Evolutionary conservation across 2,888 invertebrate genomes (phyloP), one percentile per base, ranked within the genome.

Genomic region (Agrochola litura): DNA sequence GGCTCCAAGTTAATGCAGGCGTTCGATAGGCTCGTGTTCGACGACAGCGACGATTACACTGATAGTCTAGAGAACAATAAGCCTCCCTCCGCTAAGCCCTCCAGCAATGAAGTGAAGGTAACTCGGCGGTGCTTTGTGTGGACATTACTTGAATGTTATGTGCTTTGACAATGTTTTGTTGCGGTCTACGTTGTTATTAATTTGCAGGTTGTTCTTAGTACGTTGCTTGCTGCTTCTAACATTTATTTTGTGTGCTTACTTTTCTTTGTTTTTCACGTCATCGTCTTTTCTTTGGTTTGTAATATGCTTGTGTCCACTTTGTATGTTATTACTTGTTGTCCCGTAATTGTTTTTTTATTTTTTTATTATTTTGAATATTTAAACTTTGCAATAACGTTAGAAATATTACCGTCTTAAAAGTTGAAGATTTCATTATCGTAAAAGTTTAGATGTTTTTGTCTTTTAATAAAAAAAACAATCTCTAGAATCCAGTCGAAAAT

Each of bases 1-100:
- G 97, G 97, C 70, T 97, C 98, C 0, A 98, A 98, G 89, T 95
- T 98, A 88, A 98, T 98, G 93, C 97, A 98, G 89, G 98, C 98
- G 6, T 98, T 98, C 88, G 98, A 98, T 91, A 97, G 98, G 89
- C 95, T 98, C 52, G 97, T 97, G 74, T 97, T 97, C 80, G 97
- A 97, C 82, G 98, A 98, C 90, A 97, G 98, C 82, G 98, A 97
- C 87, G 98, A 98, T 92, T 98, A 98, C 91, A 97, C 98, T 14
- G 98, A 98, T 94, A 98, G 98, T 93, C 95, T 98, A 87, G 98
- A 98, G 93, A 97, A 97, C 92, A 97, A 97, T 90, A 96, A 95
- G 89, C 93, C 95, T 93, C 87, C 94, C 69, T 82, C 83, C 87
- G 92, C 93, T 91, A 96, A 95, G 91, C 88, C 94, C 76, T 97